Conservation (phyloP, 2,797 vertebrate genomes). For the Paramormyrops hopkinsi region DNA sequence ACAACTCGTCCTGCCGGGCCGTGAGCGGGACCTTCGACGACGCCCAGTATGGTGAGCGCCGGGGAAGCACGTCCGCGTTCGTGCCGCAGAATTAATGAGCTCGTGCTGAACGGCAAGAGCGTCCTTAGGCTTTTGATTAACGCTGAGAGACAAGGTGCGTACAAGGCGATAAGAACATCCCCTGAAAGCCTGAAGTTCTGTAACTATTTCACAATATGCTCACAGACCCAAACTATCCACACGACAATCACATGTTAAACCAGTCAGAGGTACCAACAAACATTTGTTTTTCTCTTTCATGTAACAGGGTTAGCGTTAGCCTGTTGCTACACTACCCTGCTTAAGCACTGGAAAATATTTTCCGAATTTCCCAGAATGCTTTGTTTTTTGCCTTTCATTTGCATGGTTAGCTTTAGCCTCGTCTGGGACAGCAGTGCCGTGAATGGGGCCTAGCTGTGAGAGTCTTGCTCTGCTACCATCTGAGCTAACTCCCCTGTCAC, state of each 20-base stretch:
- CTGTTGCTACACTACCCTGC: neutral
- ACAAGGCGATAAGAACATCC: neutral
- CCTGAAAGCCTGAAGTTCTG: neutral
- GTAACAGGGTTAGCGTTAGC: neutral
- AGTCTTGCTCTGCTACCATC: neutral
- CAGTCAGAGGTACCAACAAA: neutral
- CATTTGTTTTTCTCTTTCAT: neutral
- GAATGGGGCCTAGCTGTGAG: neutral
- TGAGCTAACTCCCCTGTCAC: neutral
- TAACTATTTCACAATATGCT: neutral
- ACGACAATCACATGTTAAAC: neutral
- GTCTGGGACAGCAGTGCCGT: neutral
- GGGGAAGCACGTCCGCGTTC: neutral
- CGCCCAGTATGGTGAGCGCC: constrained; percentile 78
- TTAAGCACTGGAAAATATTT: neutral
- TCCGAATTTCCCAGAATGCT: neutral
- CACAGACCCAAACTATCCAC: neutral
- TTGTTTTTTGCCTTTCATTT: neutral
- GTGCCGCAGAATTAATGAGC: neutral
- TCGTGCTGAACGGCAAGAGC: neutral
- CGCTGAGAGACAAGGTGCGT: neutral
- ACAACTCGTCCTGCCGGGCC: constrained; percentile 89
- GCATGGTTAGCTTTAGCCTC: neutral
- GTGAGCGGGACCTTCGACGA: constrained; percentile 84
- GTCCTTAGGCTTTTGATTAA: neutral